A percentile compares a stretch with the other conserved stretches of the same genome.
Evolutionary conservation across 35 echinoderm and acorn worm species (phyloP).

Genomic region (Apostichopus parvimensis): DNA sequence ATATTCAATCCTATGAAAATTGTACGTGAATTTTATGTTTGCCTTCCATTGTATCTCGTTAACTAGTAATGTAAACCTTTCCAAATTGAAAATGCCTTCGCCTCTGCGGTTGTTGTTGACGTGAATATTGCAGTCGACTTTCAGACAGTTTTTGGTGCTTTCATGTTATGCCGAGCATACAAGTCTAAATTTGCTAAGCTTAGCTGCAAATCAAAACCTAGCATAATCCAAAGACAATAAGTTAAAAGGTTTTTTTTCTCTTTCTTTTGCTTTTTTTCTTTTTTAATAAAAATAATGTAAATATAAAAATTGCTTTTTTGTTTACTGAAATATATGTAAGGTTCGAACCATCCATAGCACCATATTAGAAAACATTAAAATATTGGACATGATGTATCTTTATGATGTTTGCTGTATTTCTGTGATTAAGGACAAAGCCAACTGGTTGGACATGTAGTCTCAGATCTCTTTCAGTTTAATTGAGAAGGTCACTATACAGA

Average conservation of each 20-base stretch:
- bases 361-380: too few relatives aligned
- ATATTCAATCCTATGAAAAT: too few relatives aligned
- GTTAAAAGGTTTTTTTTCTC: not conserved
- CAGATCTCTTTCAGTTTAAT: too few relatives aligned
- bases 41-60: not conserved
- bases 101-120: not conserved
- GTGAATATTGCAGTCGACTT: not conserved
- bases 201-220: not conserved
- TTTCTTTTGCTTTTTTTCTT: not conserved
- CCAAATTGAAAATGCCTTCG: not conserved
- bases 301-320: not conserved
- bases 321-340: not conserved
- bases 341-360: too few relatives aligned
- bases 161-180: not conserved
- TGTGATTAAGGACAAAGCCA: too few relatives aligned
- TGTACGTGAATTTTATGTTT: not conserved
- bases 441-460: too few relatives aligned
- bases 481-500: too few relatives aligned
- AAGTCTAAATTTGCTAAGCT: not conserved
- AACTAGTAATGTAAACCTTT: not conserved
- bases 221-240: slow-evolving; percentile 8
- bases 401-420: too few relatives aligned
- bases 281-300: not conserved
- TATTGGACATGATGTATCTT: too few relatives aligned
- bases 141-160: slow-evolving; percentile 17